phyloP scores from a whole-genome alignment of 92 coral and sea anemone genomes.

The Muricea muricata region DNA sequence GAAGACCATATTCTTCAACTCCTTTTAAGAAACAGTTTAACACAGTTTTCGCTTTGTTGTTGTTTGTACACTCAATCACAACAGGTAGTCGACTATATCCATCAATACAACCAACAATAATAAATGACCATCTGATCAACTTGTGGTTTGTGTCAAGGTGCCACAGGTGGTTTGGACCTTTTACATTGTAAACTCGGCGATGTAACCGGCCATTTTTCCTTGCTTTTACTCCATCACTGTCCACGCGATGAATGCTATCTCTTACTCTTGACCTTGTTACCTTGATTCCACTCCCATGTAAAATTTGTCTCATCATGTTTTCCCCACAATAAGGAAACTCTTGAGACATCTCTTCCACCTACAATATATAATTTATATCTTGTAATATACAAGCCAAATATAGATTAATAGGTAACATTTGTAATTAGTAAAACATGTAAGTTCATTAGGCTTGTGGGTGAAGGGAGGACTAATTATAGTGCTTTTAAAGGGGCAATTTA shows the following conservation, averaged over 20 bases:
- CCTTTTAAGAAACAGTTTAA: constrained; percentile 46
- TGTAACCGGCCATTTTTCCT: constrained; percentile 61
- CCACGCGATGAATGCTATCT: constrained; percentile 67
- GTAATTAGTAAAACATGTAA: too few species aligned
- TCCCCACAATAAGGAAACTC: constrained; percentile 26
- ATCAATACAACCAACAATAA: constrained; percentile 42
- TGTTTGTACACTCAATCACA: constrained; percentile 37
- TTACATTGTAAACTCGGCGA: too few species aligned
- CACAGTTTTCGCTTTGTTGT: constrained; percentile 47
- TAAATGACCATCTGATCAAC: constrained; percentile 44
- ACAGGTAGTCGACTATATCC: constrained; percentile 27
- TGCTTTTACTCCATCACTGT: constrained; percentile 55
- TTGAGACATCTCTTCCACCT: too few species aligned
- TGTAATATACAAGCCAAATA: too few species aligned
- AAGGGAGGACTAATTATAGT: too few species aligned
- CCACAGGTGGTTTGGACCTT: constrained; percentile 47
- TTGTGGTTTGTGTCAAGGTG: constrained; percentile 46
- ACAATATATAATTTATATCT: too few species aligned
- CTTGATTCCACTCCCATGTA: constrained; percentile 13
- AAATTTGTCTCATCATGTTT: constrained; percentile 6
- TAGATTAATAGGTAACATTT: too few species aligned
- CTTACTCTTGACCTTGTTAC: constrained; percentile 29
- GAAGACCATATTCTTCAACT: too few species aligned
- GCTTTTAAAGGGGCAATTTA: too few species aligned
- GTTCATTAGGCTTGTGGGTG: too few species aligned